phyloP scores from a whole-genome alignment of 2,797 vertebrate species.

The Phataginus tetradactyla region DNA sequence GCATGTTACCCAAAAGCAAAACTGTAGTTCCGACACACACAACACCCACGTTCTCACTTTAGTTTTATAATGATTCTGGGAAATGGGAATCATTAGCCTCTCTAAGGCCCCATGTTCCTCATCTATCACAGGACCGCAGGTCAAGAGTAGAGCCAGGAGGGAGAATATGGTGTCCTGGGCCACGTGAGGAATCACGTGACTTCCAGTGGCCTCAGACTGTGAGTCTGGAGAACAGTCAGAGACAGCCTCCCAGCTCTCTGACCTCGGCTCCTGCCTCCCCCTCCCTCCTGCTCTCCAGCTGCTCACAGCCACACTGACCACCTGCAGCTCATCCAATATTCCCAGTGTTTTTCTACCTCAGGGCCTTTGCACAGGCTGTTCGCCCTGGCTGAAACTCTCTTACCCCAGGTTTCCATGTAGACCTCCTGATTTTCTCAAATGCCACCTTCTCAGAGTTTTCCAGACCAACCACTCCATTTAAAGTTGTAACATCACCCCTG shows the following conservation, averaged over 20 bases:
- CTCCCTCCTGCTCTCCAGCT: neutral
- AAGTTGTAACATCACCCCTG: neutral
- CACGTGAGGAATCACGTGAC: neutral
- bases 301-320: neutral
- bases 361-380: neutral
- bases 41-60: neutral
- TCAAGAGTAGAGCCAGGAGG: neutral
- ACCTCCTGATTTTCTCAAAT: neutral
- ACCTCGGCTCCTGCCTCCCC: too few species aligned
- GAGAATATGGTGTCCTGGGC: neutral
- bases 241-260: neutral
- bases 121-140: neutral
- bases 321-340: neutral
- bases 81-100: neutral
- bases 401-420: neutral
- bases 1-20: neutral
- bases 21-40: neutral
- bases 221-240: neutral
- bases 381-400: neutral
- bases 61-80: neutral
- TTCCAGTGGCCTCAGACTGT: neutral
- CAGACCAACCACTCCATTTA: neutral
- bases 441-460: neutral
- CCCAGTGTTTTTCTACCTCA: neutral
- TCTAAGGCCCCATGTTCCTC: neutral